Percentiles rank a stretch among this genome's conserved stretches.
Conservation (phyloP, 1,140 invertebrate species). For the Pseudomyrmex flavicornis region DNA sequence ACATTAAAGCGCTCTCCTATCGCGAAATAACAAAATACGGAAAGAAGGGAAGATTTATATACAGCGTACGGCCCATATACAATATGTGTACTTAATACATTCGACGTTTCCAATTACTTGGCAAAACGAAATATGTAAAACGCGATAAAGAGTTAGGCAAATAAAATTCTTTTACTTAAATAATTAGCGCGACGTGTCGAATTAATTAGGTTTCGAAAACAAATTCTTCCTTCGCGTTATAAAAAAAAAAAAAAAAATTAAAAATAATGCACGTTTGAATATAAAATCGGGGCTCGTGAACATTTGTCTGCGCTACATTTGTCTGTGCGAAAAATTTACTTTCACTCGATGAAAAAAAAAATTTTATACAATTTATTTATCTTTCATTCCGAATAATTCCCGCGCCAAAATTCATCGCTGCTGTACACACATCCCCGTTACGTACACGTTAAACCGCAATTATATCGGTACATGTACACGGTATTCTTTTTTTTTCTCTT, state of each 20-base stretch:
- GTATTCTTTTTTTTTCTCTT: constrained; percentile 36
- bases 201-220: neutral
- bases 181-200: neutral
- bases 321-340: neutral
- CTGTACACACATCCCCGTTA: neutral
- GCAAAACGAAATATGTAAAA: constrained; percentile 1
- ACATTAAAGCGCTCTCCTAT: constrained; percentile 34
- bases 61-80: neutral
- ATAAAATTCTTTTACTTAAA: constrained; percentile 1
- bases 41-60: neutral
- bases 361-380: constrained; percentile 15
- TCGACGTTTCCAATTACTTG: neutral
- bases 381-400: neutral
- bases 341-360: neutral
- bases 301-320: neutral
- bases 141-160: neutral
- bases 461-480: constrained; percentile 5
- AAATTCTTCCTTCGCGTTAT: neutral
- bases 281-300: too few species aligned
- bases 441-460: neutral
- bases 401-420: neutral
- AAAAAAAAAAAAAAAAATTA: too few species aligned
- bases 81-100: too few species aligned
- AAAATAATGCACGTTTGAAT: too few species aligned
- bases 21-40: constrained; percentile 14